Evolutionary conservation across 2,797 vertebrate species (phyloP).

Genomic region (Danio tinwini): DNA sequence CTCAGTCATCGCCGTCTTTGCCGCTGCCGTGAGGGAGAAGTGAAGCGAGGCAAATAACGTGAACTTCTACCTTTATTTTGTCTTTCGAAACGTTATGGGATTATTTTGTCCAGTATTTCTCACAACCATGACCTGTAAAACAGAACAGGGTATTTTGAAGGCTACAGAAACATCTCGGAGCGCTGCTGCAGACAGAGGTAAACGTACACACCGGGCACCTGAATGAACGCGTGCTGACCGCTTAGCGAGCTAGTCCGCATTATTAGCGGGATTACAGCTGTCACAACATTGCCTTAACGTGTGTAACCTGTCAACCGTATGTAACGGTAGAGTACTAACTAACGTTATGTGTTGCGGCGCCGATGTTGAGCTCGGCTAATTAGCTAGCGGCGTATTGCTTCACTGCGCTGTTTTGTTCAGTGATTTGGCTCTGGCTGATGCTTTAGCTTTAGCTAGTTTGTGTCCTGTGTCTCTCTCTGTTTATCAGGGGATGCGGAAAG

Average conservation of each 20-base stretch:
- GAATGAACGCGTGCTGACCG: neutral
- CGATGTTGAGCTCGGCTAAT: neutral
- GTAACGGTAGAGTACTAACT: neutral
- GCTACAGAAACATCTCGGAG: slow-evolving; percentile 11
- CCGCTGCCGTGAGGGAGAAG: neutral
- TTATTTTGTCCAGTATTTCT: neutral
- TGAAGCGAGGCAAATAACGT: neutral
- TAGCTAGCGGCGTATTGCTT: slow-evolving; percentile 3
- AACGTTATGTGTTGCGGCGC: neutral
- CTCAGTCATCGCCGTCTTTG: neutral
- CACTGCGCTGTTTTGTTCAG: slow-evolving; percentile 20
- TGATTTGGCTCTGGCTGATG: slow-evolving; percentile 22
- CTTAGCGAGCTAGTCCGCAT: slow-evolving; percentile 26
- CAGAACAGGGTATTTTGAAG: slow-evolving; percentile 7
- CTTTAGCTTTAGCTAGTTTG: slow-evolving; percentile 43
- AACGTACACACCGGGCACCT: slow-evolving; percentile 24
- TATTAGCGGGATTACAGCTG: slow-evolving; percentile 40
- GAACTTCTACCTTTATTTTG: neutral
- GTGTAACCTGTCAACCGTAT: slow-evolving; percentile 3
- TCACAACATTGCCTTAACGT: slow-evolving; percentile 23
- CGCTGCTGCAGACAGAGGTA: slow-evolving; percentile 53
- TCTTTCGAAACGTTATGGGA: slow-evolving; percentile 3
- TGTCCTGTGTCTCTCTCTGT: slow-evolving; percentile 8
- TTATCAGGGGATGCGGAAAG: slow-evolving; percentile 20
- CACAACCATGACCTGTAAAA: neutral